Base-by-base conservation (phyloP, 2,888 invertebrate genomes). In the Elysia crispata region DNA sequence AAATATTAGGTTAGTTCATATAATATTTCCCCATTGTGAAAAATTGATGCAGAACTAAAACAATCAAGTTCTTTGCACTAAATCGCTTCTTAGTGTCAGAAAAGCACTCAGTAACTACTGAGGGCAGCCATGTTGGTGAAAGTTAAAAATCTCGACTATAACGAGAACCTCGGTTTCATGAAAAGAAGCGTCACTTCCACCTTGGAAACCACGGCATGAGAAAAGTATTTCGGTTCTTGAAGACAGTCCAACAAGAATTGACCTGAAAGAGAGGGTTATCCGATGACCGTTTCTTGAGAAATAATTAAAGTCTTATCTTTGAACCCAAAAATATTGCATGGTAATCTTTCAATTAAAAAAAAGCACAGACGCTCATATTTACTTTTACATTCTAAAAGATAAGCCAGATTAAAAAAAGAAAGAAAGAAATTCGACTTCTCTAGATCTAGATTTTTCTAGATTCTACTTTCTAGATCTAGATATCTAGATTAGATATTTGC, bases 131-230 rank as follows among this genome's bases (percentile, higher is more conserved):
- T 78, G 41, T 78, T 78, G 49, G 64, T 66, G 25, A 28, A 1
- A 60, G 31, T 60, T 60, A 31, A 23, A 62, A 3, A 30, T 78
- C 78, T 78, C 78, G 74, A 41, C 41, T 11, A 41, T 6, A 41
- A 41, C 79, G 79, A 74, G 79, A 79, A 67, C 60, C 74, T 79
- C 74, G 28, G 11, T 74, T 31, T 41, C 50, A 57, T 15, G 5
- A 30, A 74, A 66, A n/a, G 3, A 57, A 74, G 79, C 79, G 79
- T 79, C 79, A 79, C 80, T 80, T 80, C 80, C 78, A 78, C 70
- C 79, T 81, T 76, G 76, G 76, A 79, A 78, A 78, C 75, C 70
- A 76, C 70, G 70, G 80, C 80, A 76, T 80, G 80, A 70, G 33
- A 41, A 33, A 25, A 25, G 70, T 70, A 33, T 41, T 41, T 41